Conservation (phyloP, 2,888 invertebrate species). For the Drosophila stalkeri region DNA sequence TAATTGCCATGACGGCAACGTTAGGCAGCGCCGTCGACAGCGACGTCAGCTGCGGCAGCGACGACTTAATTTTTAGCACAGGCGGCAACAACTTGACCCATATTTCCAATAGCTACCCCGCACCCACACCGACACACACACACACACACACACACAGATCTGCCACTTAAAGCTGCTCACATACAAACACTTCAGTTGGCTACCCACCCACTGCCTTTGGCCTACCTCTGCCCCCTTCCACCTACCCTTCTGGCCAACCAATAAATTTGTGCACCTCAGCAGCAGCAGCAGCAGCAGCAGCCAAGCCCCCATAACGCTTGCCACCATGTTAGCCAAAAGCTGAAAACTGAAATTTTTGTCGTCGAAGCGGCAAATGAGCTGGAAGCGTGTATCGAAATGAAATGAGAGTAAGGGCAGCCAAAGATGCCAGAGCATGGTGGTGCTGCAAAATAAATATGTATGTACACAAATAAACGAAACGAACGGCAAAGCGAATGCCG, state of each 20-base stretch:
- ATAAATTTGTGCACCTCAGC: slow-evolving; percentile 56
- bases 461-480: slow-evolving; percentile 63
- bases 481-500: slow-evolving; percentile 55
- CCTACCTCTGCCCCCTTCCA: neutral
- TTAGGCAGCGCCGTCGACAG: slow-evolving; percentile 18
- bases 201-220: neutral
- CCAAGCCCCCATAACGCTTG: slow-evolving; percentile 16
- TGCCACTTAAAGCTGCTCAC: slow-evolving; percentile 73
- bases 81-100: slow-evolving; percentile 80
- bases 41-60: slow-evolving; percentile 28
- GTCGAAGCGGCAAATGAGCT: slow-evolving; percentile 80
- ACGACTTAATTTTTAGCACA: slow-evolving; percentile 78
- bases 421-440: neutral
- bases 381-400: slow-evolving; percentile 65
- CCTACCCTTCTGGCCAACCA: neutral
- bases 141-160: slow-evolving; percentile 17
- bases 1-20: slow-evolving; percentile 73
- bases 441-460: slow-evolving; percentile 76
- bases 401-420: neutral
- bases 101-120: slow-evolving; percentile 68
- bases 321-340: slow-evolving; percentile 54
- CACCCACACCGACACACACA: slow-evolving; percentile 17
- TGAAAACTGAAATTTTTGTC: slow-evolving; percentile 76
- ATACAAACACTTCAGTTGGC: slow-evolving; percentile 51
- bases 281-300: slow-evolving; percentile 18